Evolutionary conservation across 53 echinoderm and acorn worm species (phyloP), one percentile per base, ranked within the genome.

Genomic region (Pentamera pediparva): DNA sequence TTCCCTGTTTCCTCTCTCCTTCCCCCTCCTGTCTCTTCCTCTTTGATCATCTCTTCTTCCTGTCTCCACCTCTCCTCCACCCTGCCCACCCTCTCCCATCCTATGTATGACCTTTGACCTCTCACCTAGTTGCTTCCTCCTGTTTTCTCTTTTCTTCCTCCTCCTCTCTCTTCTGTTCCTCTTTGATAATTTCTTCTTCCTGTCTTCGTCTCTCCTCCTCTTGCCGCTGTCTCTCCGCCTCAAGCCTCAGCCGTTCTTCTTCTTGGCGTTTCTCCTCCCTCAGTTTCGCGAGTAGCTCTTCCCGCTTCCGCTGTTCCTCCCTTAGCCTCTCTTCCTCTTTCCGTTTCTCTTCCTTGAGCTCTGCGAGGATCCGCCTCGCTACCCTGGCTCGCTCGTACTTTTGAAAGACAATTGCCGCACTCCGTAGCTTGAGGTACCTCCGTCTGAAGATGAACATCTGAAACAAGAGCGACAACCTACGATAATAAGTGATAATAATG

Each of bases 281-380:
- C 59, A 59, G 48, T 30, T 81, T 72, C 9, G 72, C 73, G 12
- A 72, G 55, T 24, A 72, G 83, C 65, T 90, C 90, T 71, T 83
- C 83, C 49, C 90, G 82, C 70, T 67, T 84, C 22, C 92, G 82
- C 57, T 92, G 83, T 67, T 92, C 92, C 78, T 92, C 92, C 32
- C 86, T 70, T 62, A 88, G 40, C 35, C 98, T 61, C 76, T 98
- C 86, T 65, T 98, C 98, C 76, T 98, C 98, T 55, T 85, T 88
- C 69, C 98, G 89, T 70, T 92, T 88, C 81, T 98, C 98, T 61
- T 98, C 98, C 54, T 88, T 91, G 43, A 91, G 83, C 39, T 81
- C 54, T 24, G 75, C 81, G 35, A 91, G 77, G 47, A 83, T 62
- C 18, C 52, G 85, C 49, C 88, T 76, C 5, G 98, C 98, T 26